Evolutionary conservation across 1,140 invertebrate genomes (phyloP), one percentile per base, ranked within the genome.

Genomic region (Penaeus japonicus): DNA sequence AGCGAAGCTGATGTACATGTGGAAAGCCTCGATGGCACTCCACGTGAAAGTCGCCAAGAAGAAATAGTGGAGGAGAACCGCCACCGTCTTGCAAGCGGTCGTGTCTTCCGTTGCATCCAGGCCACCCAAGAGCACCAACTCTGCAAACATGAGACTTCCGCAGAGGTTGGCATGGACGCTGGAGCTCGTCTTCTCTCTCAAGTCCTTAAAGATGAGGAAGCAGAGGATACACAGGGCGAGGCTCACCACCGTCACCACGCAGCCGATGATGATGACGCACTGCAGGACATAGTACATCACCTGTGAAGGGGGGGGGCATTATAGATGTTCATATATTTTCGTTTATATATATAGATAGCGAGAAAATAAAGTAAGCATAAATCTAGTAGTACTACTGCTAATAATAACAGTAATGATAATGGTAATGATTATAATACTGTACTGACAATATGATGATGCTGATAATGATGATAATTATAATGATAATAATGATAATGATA

Each of bases 1-100:
- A 18, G 98, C 96, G 87, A 98, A 94, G 96, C 98, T 98, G 55
- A 97, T 95, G 94, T 98, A 98, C 17, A 98, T 93, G 93, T 98
- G 97, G 92, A 98, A 94, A 97, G 96, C 96, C 96, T 97, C 96
- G 89, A 98, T 94, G 92, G 97, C 97, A 96, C 98, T 98, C 98
- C 98, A 99, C 79, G 96, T 95, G 93, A 99, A 99, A 39, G 98
- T 95, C 88, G 97, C 96, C 83, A 99, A 93, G 93, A 99, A 98
- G 93, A 99, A 97, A 93, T 97, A 99, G 93, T 99, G 98, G 30
- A 99, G 93, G 35, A 97, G 93, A 39, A 96, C 96, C 89, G 98
- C 98, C 87, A 99, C 96, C 35, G 98, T 94, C 30, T 96, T 96
- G 93, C 98, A 99, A 75, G 97, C 93, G 82, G 97, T 95, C 91